Percentiles rank a stretch among this genome's conserved stretches.
Conservation (phyloP, 2,888 invertebrate genomes). For the Corbicula japonica region DNA sequence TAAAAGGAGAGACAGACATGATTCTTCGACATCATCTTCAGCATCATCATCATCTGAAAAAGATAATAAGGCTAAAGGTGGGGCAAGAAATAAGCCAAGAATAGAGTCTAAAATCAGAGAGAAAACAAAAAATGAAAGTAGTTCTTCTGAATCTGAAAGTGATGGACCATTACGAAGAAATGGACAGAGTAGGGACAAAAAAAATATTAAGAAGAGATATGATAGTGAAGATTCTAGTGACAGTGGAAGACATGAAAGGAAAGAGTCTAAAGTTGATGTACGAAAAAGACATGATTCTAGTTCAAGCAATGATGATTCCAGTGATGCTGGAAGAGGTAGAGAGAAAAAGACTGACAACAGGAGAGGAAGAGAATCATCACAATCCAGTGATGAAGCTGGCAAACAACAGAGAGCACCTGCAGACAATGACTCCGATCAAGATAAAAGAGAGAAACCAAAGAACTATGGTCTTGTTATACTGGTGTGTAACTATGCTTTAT, state of each 20-base stretch:
- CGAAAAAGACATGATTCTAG: slow-evolving; percentile 39
- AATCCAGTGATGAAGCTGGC: not conserved
- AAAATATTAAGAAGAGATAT: not conserved
- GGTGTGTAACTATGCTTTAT: slow-evolving; percentile 31
- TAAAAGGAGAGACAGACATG: not conserved
- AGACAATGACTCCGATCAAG: slow-evolving; percentile 30
- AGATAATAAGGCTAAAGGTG: not conserved
- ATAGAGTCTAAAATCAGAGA: too few relatives aligned
- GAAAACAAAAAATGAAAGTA: too few relatives aligned
- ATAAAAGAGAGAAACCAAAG: slow-evolving; percentile 31
- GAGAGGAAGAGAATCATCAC: not conserved
- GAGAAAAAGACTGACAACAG: not conserved
- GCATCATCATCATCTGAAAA: not conserved
- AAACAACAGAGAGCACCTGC: not conserved
- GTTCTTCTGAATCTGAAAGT: slow-evolving; percentile 22
- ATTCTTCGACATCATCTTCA: not conserved
- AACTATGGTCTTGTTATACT: slow-evolving; percentile 56
- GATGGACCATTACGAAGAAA: not conserved
- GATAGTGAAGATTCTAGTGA: not conserved
- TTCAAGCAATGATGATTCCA: slow-evolving; percentile 9
- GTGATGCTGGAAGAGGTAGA: not conserved
- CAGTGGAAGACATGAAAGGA: not conserved
- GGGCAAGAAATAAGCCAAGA: too few relatives aligned
- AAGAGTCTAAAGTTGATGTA: not conserved
- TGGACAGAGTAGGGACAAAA: not conserved